A percentile compares a stretch with the other conserved stretches of the same genome.
phyloP scores from a whole-genome alignment of 2,888 invertebrate species.

The Hydropsyche betteni region DNA sequence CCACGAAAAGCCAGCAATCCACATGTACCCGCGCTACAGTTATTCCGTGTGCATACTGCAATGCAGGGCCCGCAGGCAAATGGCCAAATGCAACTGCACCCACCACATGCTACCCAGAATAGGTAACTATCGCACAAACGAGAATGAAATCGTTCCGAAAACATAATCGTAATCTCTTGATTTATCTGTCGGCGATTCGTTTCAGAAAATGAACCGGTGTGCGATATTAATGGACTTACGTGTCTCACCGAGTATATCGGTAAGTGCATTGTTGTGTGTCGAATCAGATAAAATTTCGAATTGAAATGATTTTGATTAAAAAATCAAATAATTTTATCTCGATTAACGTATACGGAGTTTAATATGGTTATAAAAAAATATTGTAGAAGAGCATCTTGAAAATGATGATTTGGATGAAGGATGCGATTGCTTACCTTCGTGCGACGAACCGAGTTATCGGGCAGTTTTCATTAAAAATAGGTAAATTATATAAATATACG shows the following conservation, averaged over 20 bases:
- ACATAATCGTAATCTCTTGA: neutral
- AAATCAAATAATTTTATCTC: no score
- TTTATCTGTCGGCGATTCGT: conserved; percentile 45
- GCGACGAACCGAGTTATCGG: conserved; percentile 69
- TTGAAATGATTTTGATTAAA: no score
- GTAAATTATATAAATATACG: conserved; percentile 55
- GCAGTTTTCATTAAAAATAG: conserved; percentile 61
- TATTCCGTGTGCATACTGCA: conserved; percentile 69
- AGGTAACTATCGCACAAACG: conserved; percentile 58
- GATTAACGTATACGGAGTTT: no score
- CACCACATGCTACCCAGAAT: conserved; percentile 70
- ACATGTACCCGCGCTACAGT: conserved; percentile 67
- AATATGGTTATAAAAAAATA: conserved; percentile 55
- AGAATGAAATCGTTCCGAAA: neutral
- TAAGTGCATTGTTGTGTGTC: neutral
- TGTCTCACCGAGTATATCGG: conserved; percentile 60
- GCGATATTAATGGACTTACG: conserved; percentile 65
- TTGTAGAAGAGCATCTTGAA: conserved; percentile 39
- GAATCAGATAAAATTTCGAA: no score
- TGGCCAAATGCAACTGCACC: conserved; percentile 68
- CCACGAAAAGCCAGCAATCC: conserved; percentile 59
- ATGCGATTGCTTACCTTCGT: conserved; percentile 70
- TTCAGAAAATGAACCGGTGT: conserved; percentile 61
- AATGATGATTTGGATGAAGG: conserved; percentile 53
- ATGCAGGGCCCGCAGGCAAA: conserved; percentile 66